Evolutionary conservation across 2,888 invertebrate genomes (phyloP).

Genomic region (Aleiodes testaceus): DNA sequence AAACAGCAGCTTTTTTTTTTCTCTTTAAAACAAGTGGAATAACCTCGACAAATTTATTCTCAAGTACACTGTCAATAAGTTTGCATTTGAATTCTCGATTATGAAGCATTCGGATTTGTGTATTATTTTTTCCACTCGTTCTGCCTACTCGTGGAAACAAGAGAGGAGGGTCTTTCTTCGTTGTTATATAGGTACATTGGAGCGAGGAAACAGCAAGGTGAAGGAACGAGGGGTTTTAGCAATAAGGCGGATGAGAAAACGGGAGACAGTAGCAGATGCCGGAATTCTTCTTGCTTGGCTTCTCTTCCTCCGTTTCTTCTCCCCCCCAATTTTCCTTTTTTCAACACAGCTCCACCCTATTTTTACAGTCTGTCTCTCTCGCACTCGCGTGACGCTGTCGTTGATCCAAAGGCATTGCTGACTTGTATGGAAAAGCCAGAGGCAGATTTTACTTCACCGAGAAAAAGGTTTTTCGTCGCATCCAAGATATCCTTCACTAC

Average conservation of each 20-base stretch:
- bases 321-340: not conserved
- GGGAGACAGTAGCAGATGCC: constrained; percentile 67
- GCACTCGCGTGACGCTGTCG: not conserved
- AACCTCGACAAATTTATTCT: not conserved
- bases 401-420: constrained; percentile 22
- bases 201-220: constrained; percentile 39
- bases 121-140: not conserved
- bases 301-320: constrained; percentile 53
- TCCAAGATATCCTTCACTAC: constrained; percentile 27
- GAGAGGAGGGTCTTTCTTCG: not conserved
- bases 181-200: constrained; percentile 22
- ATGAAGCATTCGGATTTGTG: too few relatives aligned
- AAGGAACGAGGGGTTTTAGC: constrained; percentile 47
- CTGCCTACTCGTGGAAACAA: constrained; percentile 4
- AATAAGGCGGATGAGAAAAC: constrained; percentile 68
- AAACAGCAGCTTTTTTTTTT: constrained; percentile 2
- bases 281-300: constrained; percentile 59
- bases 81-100: too few relatives aligned
- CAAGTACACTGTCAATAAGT: too few relatives aligned
- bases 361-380: not conserved
- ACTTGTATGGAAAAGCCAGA: constrained; percentile 17
- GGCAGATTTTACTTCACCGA: constrained; percentile 12
- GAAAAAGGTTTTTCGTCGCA: constrained; percentile 21
- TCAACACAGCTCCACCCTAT: not conserved
- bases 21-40: not conserved